A percentile compares a stretch with the other conserved stretches of the same genome.
Evolutionary conservation across 2,888 invertebrate genomes (phyloP).

Genomic region (Agrypnus murinus): DNA sequence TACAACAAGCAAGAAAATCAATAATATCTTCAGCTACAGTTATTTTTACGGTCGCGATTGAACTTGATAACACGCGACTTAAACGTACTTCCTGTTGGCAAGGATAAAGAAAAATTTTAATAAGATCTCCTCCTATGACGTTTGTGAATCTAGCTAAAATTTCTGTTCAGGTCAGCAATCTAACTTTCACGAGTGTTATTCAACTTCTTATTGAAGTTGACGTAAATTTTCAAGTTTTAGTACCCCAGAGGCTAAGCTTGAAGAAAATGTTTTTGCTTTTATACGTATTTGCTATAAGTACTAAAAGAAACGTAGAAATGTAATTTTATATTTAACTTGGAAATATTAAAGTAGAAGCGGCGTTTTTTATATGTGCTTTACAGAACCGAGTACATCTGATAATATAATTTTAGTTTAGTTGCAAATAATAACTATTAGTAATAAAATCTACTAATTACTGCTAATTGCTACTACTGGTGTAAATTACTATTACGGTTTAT

Average conservation of each 20-base stretch:
- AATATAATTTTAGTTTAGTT: too few relatives aligned
- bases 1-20: constrained; percentile 30
- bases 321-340: too few relatives aligned
- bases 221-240: neutral
- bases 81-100: neutral
- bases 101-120: constrained; percentile 8
- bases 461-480: too few relatives aligned
- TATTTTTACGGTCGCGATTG: constrained; percentile 13
- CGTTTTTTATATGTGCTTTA: too few relatives aligned
- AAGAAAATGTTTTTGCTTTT: constrained; percentile 6
- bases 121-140: constrained; percentile 4
- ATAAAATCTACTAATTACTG: too few relatives aligned
- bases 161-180: constrained; percentile 19
- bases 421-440: too few relatives aligned
- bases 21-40: constrained; percentile 6
- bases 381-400: too few relatives aligned
- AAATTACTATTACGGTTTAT: too few relatives aligned
- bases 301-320: too few relatives aligned
- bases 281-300: too few relatives aligned
- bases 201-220: constrained; percentile 13
- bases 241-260: neutral
- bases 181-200: constrained; percentile 17
- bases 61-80: neutral
- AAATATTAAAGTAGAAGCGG: too few relatives aligned
- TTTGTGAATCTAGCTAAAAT: constrained; percentile 11